Evolutionary conservation across 2,888 invertebrate genomes (phyloP).

Genomic region (Neuroscelio doddi): DNA sequence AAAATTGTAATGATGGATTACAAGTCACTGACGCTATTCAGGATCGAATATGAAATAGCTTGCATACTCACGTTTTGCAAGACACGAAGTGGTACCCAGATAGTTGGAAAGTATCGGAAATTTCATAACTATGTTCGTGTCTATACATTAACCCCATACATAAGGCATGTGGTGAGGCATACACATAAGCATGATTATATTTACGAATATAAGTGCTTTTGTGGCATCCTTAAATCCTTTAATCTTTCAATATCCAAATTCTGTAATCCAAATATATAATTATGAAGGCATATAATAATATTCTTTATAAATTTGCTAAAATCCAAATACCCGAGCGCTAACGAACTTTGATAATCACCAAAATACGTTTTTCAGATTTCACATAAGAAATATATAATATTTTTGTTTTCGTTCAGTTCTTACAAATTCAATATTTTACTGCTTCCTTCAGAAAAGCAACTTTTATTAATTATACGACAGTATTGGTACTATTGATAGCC

Average conservation of each 20-base stretch:
- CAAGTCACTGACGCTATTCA: slow-evolving; percentile 31
- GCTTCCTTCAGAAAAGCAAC: too few species aligned
- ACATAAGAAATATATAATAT: too few species aligned
- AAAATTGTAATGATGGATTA: slow-evolving; percentile 40
- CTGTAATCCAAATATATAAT: too few species aligned
- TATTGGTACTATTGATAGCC: too few species aligned
- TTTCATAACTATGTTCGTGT: slow-evolving; percentile 24
- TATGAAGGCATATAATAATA: too few species aligned
- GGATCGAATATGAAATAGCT: slow-evolving; percentile 35
- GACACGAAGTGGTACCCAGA: slow-evolving; percentile 10
- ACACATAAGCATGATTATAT: slow-evolving; percentile 22
- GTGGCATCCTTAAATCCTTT: slow-evolving; percentile 24
- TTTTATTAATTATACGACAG: too few species aligned
- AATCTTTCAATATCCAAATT: slow-evolving; percentile 15
- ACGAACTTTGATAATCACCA: too few species aligned
- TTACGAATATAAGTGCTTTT: slow-evolving; percentile 22
- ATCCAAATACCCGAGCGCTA: too few species aligned
- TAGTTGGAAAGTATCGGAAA: slow-evolving; percentile 41
- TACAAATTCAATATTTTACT: too few species aligned
- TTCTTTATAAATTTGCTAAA: too few species aligned
- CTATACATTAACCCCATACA: slow-evolving; percentile 26
- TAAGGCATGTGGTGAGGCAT: slow-evolving; percentile 10
- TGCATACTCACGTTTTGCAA: slow-evolving; percentile 25
- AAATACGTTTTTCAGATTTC: too few species aligned
- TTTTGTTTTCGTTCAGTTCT: too few species aligned